These are phyloP conservation scores for Metalampra italica DNA, from an alignment of 2,888 invertebrate species.

Conservation along the genomic window DNA sequence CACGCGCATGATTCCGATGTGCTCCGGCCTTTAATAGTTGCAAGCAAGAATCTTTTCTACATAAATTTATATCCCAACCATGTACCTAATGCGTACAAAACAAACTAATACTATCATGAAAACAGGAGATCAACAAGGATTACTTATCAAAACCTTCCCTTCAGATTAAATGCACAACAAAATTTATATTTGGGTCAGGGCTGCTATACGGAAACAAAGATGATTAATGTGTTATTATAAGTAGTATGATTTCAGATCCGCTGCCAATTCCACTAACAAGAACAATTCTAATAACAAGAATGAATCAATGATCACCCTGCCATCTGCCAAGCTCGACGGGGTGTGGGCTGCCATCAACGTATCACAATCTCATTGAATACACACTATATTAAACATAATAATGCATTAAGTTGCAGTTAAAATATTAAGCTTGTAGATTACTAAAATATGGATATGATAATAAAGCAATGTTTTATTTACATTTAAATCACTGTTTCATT, in stretches of 20 bases:
- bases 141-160: too few species aligned
- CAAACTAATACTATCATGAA: too few species aligned
- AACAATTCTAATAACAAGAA: constrained; percentile 50
- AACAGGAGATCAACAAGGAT: too few species aligned
- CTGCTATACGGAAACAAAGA: not conserved
- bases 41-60: too few species aligned
- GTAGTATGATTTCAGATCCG: constrained; percentile 39
- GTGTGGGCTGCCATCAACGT: constrained; percentile 63
- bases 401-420: not conserved
- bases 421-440: not conserved
- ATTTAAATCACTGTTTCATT: not conserved
- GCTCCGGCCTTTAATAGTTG: too few species aligned
- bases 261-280: constrained; percentile 54
- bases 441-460: not conserved
- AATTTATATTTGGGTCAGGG: not conserved
- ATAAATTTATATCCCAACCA: too few species aligned
- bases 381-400: not conserved
- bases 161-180: too few species aligned
- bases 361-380: constrained; percentile 56
- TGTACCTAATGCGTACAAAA: too few species aligned
- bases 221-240: not conserved
- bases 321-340: constrained; percentile 54
- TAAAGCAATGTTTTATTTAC: not conserved
- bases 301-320: constrained; percentile 53
- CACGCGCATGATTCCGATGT: too few species aligned